phyloP scores from a whole-genome alignment of 2,888 invertebrate species.

The Tinea semifulvella region DNA sequence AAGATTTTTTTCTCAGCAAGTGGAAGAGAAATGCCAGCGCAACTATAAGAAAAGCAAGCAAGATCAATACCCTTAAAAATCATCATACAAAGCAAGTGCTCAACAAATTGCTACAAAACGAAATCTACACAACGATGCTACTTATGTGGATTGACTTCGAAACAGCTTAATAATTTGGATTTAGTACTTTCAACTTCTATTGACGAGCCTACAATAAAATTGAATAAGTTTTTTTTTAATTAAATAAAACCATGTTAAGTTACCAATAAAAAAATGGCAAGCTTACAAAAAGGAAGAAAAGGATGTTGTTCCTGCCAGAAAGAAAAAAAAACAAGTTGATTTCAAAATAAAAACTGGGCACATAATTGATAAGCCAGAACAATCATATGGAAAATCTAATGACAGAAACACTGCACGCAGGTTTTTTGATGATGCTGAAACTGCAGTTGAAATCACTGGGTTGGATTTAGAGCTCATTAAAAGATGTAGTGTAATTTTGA shows the following conservation, averaged over 20 bases:
- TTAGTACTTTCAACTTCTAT: not conserved
- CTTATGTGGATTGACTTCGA: too few relatives aligned
- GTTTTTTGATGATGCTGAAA: conserved; percentile 17
- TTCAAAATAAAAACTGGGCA: not conserved
- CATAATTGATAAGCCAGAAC: conserved; percentile 16
- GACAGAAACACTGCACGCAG: conserved; percentile 19
- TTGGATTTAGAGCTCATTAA: conserved; percentile 17
- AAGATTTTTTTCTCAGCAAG: too few relatives aligned
- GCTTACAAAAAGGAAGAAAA: not conserved
- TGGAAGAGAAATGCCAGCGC: too few relatives aligned
- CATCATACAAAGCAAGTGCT: too few relatives aligned
- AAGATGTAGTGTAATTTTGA: conserved; percentile 18
- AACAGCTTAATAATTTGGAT: not conserved
- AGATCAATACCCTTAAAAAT: too few relatives aligned
- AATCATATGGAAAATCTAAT: conserved; percentile 19
- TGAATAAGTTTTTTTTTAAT: not conserved
- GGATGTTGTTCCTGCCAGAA: not conserved
- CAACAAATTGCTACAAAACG: too few relatives aligned
- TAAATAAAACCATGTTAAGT: not conserved
- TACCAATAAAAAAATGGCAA: not conserved
- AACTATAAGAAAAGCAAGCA: too few relatives aligned
- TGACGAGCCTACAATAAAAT: not conserved
- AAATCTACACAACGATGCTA: too few relatives aligned
- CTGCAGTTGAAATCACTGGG: conserved; percentile 17
- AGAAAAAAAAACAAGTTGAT: not conserved